phyloP scores from a whole-genome alignment of 1,140 invertebrate genomes.

The Spodoptera litura region DNA sequence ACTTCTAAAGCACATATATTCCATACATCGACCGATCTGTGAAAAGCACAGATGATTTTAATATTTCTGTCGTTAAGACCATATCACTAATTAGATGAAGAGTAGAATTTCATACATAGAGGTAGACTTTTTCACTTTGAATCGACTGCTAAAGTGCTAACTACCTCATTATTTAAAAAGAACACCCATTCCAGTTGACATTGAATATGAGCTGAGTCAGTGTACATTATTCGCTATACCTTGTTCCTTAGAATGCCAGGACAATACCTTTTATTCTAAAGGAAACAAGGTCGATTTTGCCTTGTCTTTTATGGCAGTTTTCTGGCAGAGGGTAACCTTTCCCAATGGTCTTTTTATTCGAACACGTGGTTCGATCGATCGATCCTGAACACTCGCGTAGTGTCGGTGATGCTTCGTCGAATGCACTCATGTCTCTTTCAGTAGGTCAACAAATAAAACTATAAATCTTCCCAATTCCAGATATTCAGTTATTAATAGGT shows the following conservation, averaged over 20 bases:
- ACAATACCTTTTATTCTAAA: conserved; percentile 31
- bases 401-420: not conserved
- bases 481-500: no score
- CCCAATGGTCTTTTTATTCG: conserved; percentile 28
- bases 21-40: no score
- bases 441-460: no score
- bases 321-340: conserved; percentile 34
- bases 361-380: conserved; percentile 44
- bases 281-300: conserved; percentile 24
- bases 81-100: no score
- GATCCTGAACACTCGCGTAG: conserved; percentile 9
- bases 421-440: conserved; percentile 3
- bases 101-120: no score
- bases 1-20: no score
- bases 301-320: conserved; percentile 14
- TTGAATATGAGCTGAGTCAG: conserved; percentile 18
- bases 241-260: conserved; percentile 35
- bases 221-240: conserved; percentile 11
- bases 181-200: not conserved
- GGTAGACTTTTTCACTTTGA: no score
- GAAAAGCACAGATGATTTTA: no score
- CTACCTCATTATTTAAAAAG: not conserved
- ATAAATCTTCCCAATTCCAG: no score
- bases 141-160: no score
- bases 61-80: no score